These are phyloP conservation scores for Clarias platycephalus DNA, from an alignment of 2,797 vertebrate species.

Conservation along the genomic window DNA sequence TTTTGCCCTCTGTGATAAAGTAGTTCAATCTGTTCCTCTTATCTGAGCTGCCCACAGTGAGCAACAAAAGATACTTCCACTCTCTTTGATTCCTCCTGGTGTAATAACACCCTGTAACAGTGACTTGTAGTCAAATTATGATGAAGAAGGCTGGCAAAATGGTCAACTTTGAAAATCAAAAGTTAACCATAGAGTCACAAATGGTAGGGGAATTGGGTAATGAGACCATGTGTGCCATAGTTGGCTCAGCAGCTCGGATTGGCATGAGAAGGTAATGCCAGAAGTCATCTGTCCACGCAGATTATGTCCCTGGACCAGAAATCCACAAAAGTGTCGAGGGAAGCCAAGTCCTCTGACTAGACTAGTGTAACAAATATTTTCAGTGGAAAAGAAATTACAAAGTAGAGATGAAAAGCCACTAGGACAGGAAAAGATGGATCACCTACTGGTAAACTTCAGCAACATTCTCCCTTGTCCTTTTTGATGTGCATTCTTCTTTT, in stretches of 20 bases:
- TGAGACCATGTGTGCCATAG: constrained; percentile 61
- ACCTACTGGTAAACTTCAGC: constrained; percentile 34
- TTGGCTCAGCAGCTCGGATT: neutral
- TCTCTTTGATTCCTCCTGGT: neutral
- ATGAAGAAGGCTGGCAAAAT: constrained; percentile 68
- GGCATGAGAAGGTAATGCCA: constrained; percentile 29
- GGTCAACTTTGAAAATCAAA: constrained; percentile 67
- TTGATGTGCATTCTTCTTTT: constrained; percentile 1
- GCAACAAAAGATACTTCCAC: neutral
- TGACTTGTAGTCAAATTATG: constrained; percentile 76
- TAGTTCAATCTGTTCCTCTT: neutral
- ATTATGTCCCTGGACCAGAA: neutral
- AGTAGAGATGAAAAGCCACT: constrained; percentile 3
- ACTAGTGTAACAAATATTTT: constrained; percentile 36
- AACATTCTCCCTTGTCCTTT: constrained; percentile 15
- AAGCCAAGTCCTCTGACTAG: constrained; percentile 16
- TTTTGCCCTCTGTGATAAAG: no score
- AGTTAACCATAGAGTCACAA: constrained; percentile 69
- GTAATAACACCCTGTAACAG: constrained; percentile 71
- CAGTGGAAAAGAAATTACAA: constrained; percentile 1
- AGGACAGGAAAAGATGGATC: constrained; percentile 22
- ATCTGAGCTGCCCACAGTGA: neutral
- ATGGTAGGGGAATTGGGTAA: constrained; percentile 69
- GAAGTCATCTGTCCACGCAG: neutral
- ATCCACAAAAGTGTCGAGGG: constrained; percentile 12